phyloP scores from a whole-genome alignment of 2,888 invertebrate genomes.

The Digitonthophagus gazella region DNA sequence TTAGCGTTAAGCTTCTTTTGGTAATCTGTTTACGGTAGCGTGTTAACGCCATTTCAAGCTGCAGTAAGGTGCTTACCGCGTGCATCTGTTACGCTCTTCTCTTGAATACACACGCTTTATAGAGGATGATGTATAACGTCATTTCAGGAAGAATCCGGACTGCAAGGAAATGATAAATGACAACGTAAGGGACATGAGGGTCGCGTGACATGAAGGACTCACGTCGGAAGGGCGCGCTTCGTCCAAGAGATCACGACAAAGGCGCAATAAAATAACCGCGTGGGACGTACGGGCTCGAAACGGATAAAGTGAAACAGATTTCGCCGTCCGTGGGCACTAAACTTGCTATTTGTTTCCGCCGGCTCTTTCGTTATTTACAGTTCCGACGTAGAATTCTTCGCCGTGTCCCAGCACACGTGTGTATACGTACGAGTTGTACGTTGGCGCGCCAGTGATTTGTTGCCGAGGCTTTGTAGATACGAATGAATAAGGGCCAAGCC shows the following conservation, averaged over 20 bases:
- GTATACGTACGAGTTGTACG: neutral
- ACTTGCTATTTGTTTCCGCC: constrained; percentile 11
- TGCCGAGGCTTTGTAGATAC: neutral
- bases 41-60: neutral
- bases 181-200: constrained; percentile 11
- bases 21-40: neutral
- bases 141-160: neutral
- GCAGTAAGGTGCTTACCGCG: neutral
- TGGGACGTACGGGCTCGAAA: constrained; percentile 11
- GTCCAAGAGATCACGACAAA: constrained; percentile 1
- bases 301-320: constrained; percentile 16
- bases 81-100: neutral
- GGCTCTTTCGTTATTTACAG: constrained; percentile 10
- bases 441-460: constrained; percentile 6
- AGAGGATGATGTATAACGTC: constrained; percentile 5
- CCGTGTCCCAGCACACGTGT: constrained; percentile 3
- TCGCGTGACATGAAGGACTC: neutral
- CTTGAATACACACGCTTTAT: neutral
- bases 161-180: constrained; percentile 1
- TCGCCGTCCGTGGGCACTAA: constrained; percentile 10
- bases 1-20: neutral
- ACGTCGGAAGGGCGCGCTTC: neutral
- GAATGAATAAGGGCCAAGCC: constrained; percentile 1
- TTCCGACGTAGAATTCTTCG: constrained; percentile 10
- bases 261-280: constrained; percentile 13